These are phyloP conservation scores for Epizoanthus scotinus DNA, from an alignment of 92 coral and sea anemone species.

Conservation along the genomic window DNA sequence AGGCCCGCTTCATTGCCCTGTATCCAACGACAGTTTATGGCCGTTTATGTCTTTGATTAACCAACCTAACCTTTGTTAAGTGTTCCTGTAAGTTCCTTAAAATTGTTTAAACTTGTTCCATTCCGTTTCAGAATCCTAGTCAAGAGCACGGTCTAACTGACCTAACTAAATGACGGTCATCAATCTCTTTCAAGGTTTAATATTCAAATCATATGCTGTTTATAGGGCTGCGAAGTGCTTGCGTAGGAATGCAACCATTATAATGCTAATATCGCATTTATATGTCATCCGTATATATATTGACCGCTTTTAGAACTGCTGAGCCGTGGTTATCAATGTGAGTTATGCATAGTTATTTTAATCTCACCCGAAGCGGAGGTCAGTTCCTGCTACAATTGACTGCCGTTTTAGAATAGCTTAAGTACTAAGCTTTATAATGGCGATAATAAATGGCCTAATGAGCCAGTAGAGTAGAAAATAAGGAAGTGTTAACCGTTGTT, in stretches of 20 bases:
- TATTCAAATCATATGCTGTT: constrained; percentile 42
- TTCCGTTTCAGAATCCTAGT: not conserved
- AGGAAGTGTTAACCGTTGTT: not conserved
- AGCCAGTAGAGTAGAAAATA: too few species aligned
- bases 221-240: constrained; percentile 22
- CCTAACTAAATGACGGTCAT: too few species aligned
- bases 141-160: not conserved
- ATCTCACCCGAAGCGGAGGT: too few species aligned
- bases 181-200: not conserved
- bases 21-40: too few species aligned
- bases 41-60: not conserved
- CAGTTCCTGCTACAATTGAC: too few species aligned
- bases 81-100: not conserved
- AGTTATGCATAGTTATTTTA: too few species aligned
- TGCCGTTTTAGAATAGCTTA: too few species aligned
- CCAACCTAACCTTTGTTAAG: not conserved
- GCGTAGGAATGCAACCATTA: constrained; percentile 28
- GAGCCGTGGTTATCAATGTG: constrained; percentile 1
- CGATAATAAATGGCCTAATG: too few species aligned
- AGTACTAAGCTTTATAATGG: too few species aligned
- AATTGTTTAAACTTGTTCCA: not conserved
- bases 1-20: not conserved
- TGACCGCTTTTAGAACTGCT: not conserved
- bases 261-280: constrained; percentile 3
- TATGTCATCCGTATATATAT: not conserved